A percentile compares a stretch with the other conserved stretches of the same genome.
phyloP scores from a whole-genome alignment of 2,113 vertebrate genomes.

The Seriola aureovittata region DNA sequence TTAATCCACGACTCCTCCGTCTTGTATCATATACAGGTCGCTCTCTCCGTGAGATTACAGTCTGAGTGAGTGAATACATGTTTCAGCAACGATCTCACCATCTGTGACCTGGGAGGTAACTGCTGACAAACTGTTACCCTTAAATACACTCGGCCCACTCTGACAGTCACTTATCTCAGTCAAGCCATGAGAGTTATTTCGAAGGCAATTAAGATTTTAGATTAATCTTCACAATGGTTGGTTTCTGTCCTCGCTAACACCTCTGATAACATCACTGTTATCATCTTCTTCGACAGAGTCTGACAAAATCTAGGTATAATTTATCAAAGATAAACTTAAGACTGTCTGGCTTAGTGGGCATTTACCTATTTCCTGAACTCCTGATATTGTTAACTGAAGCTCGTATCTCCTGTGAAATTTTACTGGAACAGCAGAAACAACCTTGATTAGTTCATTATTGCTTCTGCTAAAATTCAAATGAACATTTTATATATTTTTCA shows the following conservation, averaged over 20 bases:
- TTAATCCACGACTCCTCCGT: conserved; percentile 11
- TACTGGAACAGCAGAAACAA: not conserved
- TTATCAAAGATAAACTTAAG: conserved; percentile 13
- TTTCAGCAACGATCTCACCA: conserved; percentile 37
- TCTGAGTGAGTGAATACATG: conserved; percentile 8
- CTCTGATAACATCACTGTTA: conserved; percentile 12
- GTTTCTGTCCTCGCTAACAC: conserved; percentile 21
- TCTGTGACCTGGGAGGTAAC: conserved; percentile 42
- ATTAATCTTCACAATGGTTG: conserved; percentile 21
- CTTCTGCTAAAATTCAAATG: not conserved
- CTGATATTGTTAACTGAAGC: not conserved
- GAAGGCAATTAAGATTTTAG: conserved; percentile 60
- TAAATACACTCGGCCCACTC: conserved; percentile 29
- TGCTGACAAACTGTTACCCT: conserved; percentile 39
- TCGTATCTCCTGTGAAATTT: not conserved
- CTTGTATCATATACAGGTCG: not conserved
- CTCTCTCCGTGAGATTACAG: conserved; percentile 15
- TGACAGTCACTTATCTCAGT: conserved; percentile 29
- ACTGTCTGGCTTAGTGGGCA: conserved; percentile 6
- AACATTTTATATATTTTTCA: not conserved
- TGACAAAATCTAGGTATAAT: conserved; percentile 18
- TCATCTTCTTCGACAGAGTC: conserved; percentile 12
- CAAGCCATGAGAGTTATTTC: conserved; percentile 22
- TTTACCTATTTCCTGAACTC: conserved; percentile 4
- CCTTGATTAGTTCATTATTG: not conserved